Conservation (phyloP, 2,113 vertebrate genomes). For the Axis porcinus region DNA sequence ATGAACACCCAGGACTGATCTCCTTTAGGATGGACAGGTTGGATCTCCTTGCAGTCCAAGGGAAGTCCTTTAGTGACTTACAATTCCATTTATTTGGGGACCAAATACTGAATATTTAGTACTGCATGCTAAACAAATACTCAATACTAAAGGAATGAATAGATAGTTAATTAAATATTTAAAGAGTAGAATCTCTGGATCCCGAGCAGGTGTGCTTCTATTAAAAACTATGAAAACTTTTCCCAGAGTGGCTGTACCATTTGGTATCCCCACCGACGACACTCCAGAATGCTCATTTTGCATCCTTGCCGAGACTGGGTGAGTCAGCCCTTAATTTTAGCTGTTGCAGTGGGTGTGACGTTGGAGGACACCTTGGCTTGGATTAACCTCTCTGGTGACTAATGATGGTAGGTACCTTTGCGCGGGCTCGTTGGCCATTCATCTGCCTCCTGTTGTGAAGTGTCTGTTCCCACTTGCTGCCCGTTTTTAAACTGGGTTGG, state of each 20-base stretch:
- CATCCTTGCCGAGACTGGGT: fast-evolving
- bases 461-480: neutral
- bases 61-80: neutral
- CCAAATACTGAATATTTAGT: neutral
- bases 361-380: neutral
- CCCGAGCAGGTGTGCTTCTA: neutral
- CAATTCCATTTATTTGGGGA: neutral
- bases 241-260: neutral
- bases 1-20: no score
- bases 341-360: neutral
- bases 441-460: no score
- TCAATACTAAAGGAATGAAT: neutral
- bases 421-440: fast-evolving
- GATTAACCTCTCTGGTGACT: neutral
- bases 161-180: neutral
- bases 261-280: neutral
- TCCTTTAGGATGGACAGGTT: no score
- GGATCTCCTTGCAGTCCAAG: no score
- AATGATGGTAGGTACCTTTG: neutral
- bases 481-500: neutral
- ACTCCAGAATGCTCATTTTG: neutral
- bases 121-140: neutral
- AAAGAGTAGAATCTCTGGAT: neutral
- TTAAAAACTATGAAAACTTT: neutral
- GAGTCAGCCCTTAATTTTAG: neutral